phyloP scores from a whole-genome alignment of 2,113 vertebrate genomes.

The Gallinago media region DNA sequence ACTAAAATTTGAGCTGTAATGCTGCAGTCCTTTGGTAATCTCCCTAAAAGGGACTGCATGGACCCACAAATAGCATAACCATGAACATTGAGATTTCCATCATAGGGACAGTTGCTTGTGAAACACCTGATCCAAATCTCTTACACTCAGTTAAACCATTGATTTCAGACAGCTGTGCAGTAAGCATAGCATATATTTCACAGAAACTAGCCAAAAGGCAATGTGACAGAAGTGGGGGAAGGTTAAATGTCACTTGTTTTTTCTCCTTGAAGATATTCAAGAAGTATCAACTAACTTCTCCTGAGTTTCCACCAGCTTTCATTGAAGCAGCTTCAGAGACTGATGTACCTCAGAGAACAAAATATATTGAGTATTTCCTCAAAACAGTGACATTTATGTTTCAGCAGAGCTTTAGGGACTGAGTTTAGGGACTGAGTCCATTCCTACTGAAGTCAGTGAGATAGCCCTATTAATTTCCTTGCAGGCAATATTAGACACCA shows the following conservation, averaged over 20 bases:
- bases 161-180: not conserved
- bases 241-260: not conserved
- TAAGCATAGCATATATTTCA: not conserved
- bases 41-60: rapidly evolving
- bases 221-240: not conserved
- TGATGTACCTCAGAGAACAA: not conserved
- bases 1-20: not conserved
- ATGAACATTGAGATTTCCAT: not conserved
- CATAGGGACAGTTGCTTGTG: not conserved
- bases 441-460: not conserved
- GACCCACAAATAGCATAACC: not conserved
- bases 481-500: not conserved
- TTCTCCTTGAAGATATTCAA: not conserved
- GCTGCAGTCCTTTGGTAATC: not conserved
- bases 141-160: not conserved
- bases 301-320: not conserved
- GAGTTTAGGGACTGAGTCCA: not conserved
- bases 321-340: not conserved
- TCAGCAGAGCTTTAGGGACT: not conserved
- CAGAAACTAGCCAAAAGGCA: not conserved
- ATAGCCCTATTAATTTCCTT: not conserved
- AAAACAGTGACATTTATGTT: constrained; percentile 24
- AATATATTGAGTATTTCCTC: constrained; percentile 23
- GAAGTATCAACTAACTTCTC: not conserved
- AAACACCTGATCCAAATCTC: not conserved